Evolutionary conservation across 1,140 invertebrate species (phyloP).

Genomic region (Babylonia areolata): DNA sequence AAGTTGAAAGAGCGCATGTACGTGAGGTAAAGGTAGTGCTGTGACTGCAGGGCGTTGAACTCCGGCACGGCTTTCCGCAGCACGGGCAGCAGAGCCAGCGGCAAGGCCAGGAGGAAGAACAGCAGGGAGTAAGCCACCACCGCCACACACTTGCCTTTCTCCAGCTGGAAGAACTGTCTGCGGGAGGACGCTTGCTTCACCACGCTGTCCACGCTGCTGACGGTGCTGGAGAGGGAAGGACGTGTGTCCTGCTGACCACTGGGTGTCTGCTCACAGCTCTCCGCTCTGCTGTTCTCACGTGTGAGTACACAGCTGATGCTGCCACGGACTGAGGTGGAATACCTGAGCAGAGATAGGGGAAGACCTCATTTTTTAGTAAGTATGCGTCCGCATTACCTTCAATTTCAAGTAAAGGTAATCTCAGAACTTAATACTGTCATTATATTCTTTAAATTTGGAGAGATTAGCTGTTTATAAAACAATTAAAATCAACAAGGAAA

Average conservation of each 20-base stretch:
- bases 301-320: not conserved
- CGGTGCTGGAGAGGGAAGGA: not conserved
- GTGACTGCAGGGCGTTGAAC: not conserved
- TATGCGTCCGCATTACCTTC: too few species aligned
- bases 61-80: constrained; percentile 9
- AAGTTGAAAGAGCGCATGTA: not conserved
- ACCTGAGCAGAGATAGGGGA: not conserved
- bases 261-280: not conserved
- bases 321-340: not conserved
- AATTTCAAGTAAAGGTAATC: too few species aligned
- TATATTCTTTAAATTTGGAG: too few species aligned
- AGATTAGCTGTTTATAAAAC: too few species aligned
- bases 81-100: constrained; percentile 14
- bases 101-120: constrained; percentile 24
- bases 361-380: too few species aligned
- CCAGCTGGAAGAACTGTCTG: constrained; percentile 16
- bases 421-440: too few species aligned
- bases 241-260: not conserved
- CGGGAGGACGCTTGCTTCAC: not conserved
- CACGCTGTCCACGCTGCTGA: not conserved
- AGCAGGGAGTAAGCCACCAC: constrained; percentile 25
- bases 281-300: not conserved
- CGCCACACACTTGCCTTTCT: constrained; percentile 14
- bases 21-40: constrained; percentile 19
- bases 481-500: too few species aligned